Evolutionary conservation across 2,113 vertebrate species (phyloP).

Genomic region (Serinus canaria): DNA sequence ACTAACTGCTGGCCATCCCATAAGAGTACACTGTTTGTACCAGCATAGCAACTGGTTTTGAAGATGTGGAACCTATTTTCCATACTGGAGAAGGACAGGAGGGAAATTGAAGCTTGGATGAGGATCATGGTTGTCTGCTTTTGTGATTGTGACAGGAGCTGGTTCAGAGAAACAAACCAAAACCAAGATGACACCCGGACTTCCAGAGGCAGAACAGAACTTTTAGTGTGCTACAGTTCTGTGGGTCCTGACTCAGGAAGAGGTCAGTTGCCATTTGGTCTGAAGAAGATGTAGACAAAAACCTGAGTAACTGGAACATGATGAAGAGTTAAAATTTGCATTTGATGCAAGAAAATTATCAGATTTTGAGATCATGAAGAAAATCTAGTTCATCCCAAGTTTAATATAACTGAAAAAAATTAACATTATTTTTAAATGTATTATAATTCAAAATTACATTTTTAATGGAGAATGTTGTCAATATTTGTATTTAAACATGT

Average conservation of each 20-base stretch:
- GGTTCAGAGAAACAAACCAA: background rate
- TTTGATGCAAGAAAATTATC: background rate
- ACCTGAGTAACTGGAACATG: background rate
- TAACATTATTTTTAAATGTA: background rate
- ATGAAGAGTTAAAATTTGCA: background rate
- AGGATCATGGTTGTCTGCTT: background rate
- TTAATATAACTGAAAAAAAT: background rate
- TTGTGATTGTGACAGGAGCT: background rate
- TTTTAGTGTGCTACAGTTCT: background rate
- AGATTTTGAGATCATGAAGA: background rate
- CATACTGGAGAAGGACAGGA: background rate
- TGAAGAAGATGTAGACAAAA: background rate
- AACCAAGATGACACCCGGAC: background rate
- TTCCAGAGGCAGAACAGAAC: background rate
- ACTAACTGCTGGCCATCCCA: background rate
- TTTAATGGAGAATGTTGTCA: background rate
- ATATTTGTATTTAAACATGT: constrained; percentile 4
- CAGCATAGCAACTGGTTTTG: background rate
- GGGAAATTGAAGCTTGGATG: background rate
- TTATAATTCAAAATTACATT: background rate
- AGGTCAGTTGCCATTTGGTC: background rate
- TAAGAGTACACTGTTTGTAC: background rate
- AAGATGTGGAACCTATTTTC: background rate
- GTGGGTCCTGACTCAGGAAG: fast-evolving
- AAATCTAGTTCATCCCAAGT: background rate